Percentiles rank a stretch among this genome's conserved stretches.
These are phyloP conservation scores for Calliphora vomitoria DNA, from an alignment of 2,888 invertebrate species.

Conservation along the genomic window DNA sequence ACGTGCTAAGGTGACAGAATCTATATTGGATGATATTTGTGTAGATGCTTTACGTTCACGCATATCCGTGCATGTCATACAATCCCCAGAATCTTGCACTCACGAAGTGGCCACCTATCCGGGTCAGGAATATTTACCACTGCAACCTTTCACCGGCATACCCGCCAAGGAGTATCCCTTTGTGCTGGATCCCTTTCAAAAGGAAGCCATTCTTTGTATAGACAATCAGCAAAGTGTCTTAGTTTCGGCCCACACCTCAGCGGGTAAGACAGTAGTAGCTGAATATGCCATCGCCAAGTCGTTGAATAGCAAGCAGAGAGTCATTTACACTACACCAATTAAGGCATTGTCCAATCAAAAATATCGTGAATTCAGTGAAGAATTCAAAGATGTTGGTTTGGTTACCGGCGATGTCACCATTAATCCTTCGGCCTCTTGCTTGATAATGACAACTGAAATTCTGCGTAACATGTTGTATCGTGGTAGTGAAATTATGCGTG, in stretches of 20 bases:
- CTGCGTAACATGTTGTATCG: constrained; percentile 98
- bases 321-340: constrained; percentile 99
- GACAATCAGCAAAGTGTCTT: constrained; percentile 99
- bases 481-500: constrained; percentile 99
- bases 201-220: constrained; percentile 97
- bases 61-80: constrained; percentile 94
- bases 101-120: constrained; percentile 98
- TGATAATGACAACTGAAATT: constrained; percentile 99
- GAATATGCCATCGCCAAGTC: constrained; percentile 98
- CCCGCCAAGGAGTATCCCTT: constrained; percentile 98
- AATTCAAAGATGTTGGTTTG: constrained; percentile 98
- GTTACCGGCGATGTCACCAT: constrained; percentile 99
- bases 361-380: constrained; percentile 98
- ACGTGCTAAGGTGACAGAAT: constrained; percentile 79
- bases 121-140: constrained; percentile 90
- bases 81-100: constrained; percentile 96
- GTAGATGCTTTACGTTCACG: constrained; percentile 91
- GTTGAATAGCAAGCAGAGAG: constrained; percentile 96
- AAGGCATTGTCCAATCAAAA: constrained; percentile 99
- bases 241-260: constrained; percentile 99
- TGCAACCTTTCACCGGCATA: constrained; percentile 86
- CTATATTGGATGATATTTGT: constrained; percentile 85
- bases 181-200: constrained; percentile 98
- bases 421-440: constrained; percentile 98
- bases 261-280: constrained; percentile 99